These are phyloP conservation scores for Coboldia fuscipes DNA, from an alignment of 1,140 invertebrate species.

Conservation along the genomic window DNA sequence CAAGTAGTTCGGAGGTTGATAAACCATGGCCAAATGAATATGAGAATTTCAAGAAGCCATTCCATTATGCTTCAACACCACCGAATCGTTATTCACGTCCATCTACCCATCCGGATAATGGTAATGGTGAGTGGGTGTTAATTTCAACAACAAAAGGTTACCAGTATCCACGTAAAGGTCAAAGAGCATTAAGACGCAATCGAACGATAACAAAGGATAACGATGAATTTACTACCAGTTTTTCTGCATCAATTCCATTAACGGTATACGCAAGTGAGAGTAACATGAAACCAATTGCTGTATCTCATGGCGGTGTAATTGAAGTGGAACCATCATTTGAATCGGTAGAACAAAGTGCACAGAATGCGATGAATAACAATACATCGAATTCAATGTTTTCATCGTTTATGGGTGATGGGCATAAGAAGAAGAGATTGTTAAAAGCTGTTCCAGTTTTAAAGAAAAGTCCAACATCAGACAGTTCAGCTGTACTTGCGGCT, in stretches of 20 bases:
- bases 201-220: conserved; percentile 2
- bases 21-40: too few species aligned
- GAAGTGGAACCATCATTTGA: conserved; percentile 47
- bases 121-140: conserved; percentile 53
- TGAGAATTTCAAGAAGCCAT: too few species aligned
- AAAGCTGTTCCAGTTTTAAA: conserved; percentile 9
- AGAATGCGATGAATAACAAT: conserved; percentile 8
- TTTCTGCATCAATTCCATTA: conserved; percentile 34
- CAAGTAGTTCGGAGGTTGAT: too few species aligned
- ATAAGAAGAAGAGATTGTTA: conserved; percentile 4
- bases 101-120: conserved; percentile 30
- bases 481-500: conserved; percentile 40
- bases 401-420: conserved; percentile 4
- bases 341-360: conserved; percentile 33
- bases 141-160: conserved; percentile 56
- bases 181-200: conserved; percentile 17
- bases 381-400: neutral
- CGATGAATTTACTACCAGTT: conserved; percentile 14
- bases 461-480: conserved; percentile 20
- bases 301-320: conserved; percentile 48
- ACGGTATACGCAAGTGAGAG: conserved; percentile 41
- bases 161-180: conserved; percentile 24
- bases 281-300: conserved; percentile 41
- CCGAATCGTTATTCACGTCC: too few species aligned
- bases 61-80: too few species aligned